Conservation (phyloP, 2,888 invertebrate species). For the Cactoblastis cactorum region DNA sequence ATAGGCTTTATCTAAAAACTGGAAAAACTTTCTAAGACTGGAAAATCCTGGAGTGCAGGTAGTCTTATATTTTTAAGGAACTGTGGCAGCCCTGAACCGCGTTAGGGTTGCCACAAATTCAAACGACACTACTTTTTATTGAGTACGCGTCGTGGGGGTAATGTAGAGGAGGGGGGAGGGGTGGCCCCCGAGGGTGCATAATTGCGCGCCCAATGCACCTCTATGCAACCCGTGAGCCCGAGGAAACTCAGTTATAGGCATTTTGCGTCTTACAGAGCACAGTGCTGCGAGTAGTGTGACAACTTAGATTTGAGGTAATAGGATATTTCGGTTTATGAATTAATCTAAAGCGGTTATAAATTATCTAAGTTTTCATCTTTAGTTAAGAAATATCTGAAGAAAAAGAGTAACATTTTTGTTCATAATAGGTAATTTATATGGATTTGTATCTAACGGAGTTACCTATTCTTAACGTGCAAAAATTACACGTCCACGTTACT, state of each 20-base stretch:
- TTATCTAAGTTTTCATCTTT: too few relatives aligned
- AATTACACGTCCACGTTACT: too few relatives aligned
- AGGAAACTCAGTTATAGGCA: constrained; percentile 50
- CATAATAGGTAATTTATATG: too few relatives aligned
- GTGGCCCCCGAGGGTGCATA: constrained; percentile 47
- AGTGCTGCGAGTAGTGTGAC: constrained; percentile 21
- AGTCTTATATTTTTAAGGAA: neutral
- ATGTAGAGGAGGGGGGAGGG: constrained; percentile 15
- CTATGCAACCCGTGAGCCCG: constrained; percentile 43
- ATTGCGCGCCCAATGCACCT: constrained; percentile 42
- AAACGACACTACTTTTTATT: constrained; percentile 54
- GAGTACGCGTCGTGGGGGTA: constrained; percentile 30
- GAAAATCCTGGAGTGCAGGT: too few relatives aligned
- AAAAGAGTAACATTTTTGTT: too few relatives aligned
- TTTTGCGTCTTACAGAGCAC: constrained; percentile 36
- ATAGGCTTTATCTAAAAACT: too few relatives aligned
- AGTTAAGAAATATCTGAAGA: too few relatives aligned
- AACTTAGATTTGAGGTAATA: neutral
- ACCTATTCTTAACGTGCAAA: too few relatives aligned
- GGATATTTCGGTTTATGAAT: too few relatives aligned
- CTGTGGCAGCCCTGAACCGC: neutral
- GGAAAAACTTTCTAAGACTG: too few relatives aligned
- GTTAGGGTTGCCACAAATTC: constrained; percentile 43
- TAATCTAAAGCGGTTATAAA: too few relatives aligned
- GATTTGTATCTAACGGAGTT: too few relatives aligned